Percentiles rank a stretch among this genome's conserved stretches.
phyloP scores from a whole-genome alignment of 2,888 invertebrate genomes.

The Sepioteuthis lessoniana region DNA sequence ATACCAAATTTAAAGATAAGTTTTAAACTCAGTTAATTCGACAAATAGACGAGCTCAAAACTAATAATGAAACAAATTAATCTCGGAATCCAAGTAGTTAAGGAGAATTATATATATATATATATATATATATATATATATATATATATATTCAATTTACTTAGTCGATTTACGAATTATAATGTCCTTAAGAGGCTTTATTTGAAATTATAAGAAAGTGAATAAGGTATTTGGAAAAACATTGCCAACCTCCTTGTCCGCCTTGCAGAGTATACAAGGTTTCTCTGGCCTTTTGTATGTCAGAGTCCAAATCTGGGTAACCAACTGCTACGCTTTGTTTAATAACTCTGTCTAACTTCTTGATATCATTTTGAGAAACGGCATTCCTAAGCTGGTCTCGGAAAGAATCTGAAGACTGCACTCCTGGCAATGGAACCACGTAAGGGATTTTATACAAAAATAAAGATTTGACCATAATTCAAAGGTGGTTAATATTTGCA shows the following conservation, averaged over 20 bases:
- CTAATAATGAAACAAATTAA: no score
- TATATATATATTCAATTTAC: no score
- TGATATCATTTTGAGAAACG: not conserved
- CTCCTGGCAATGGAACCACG: slow-evolving; percentile 24
- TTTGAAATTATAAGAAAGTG: no score
- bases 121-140: no score
- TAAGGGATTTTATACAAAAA: not conserved
- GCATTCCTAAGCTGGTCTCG: slow-evolving; percentile 4
- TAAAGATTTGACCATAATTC: not conserved
- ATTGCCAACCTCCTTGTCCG: slow-evolving; percentile 35
- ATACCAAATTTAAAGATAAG: no score
- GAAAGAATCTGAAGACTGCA: not conserved
- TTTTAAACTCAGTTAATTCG: no score
- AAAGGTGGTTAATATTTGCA: not conserved
- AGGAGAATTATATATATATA: no score
- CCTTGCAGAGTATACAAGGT: not conserved
- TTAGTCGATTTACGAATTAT: no score
- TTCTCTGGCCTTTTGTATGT: not conserved
- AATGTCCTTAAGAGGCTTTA: no score
- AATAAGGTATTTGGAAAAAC: no score
- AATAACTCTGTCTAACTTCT: not conserved
- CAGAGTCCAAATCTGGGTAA: not conserved
- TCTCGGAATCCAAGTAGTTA: no score
- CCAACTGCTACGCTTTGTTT: not conserved
- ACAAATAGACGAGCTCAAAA: no score